Evolutionary conservation across 2,113 vertebrate species (phyloP).

Genomic region (Gobius niger): DNA sequence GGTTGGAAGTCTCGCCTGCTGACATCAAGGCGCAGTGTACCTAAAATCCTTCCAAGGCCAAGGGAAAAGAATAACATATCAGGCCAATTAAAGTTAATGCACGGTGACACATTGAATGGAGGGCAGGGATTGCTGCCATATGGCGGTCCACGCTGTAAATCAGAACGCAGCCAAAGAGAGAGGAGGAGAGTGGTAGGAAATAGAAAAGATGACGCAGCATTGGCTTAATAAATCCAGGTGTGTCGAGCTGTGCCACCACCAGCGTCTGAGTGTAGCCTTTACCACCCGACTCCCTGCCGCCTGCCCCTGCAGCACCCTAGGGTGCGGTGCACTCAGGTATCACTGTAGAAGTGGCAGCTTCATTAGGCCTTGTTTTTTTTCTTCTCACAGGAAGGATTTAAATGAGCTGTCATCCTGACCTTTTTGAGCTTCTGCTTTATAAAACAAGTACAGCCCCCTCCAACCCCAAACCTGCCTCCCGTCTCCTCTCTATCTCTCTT

Average conservation of each 20-base stretch:
- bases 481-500: constrained; percentile 38
- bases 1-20: constrained; percentile 53
- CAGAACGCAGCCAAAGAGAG: constrained; percentile 27
- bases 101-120: constrained; percentile 72
- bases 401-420: constrained; percentile 81
- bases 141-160: constrained; percentile 72
- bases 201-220: constrained; percentile 55
- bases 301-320: constrained; percentile 51
- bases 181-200: constrained; percentile 24
- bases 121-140: constrained; percentile 77
- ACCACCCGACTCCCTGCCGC: neutral
- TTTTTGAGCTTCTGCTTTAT: constrained; percentile 73
- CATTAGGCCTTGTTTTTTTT: constrained; percentile 69
- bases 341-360: constrained; percentile 67
- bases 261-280: constrained; percentile 14
- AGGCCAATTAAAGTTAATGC: constrained; percentile 78
- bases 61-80: constrained; percentile 73
- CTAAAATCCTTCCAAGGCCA: constrained; percentile 70
- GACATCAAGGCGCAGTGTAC: constrained; percentile 62
- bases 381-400: constrained; percentile 73
- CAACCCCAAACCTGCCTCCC: constrained; percentile 32
- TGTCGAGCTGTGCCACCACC: constrained; percentile 18
- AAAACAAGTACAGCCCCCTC: constrained; percentile 55
- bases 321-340: constrained; percentile 65
- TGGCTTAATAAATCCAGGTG: constrained; percentile 20